Evolutionary conservation across 2,888 invertebrate species (phyloP), one percentile per base, ranked within the genome.

Genomic region (Meloe dianella): DNA sequence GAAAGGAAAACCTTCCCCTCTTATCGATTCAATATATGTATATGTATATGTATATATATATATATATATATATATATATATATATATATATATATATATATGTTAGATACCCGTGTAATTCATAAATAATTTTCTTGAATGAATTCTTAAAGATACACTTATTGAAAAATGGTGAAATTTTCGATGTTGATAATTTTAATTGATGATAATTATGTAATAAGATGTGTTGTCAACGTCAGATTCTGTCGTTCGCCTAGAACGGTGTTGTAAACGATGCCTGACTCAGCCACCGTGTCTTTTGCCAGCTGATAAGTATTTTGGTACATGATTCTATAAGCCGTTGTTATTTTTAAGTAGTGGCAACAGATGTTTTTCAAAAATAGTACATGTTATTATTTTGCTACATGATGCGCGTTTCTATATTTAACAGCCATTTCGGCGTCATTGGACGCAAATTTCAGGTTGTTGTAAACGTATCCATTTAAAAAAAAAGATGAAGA

Each of bases 301-400:
- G 77, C 79, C 79, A 80, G 80, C 79, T 80, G 79, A 79, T 76
- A 73, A 35, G 73, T 80, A 80, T 81, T 81, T 80, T 75, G 68
- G 76, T 76, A 73, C 67, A 73, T 80, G 81, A 81, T 80, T 78
- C 76, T 74, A 73, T 74, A 72, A 72, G 70, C 70, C 72, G 76
- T 72, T 75, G 76, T 75, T 80, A 80, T 79, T 80, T 80, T 80
- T 79, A 78, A 79, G 77, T 74, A 75, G 74, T 74, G 78, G 74
- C 79, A 80, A 81, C 81, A 81, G 80, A 80, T 80, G 80, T 80
- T 80, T 78, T 70, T 72, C 71, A 57, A 73, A 72, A 73, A 74
- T 74, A 74, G 71, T 69, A 66, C 65, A 70, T 75, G 73, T 74
- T 75, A 66, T 66, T 66, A 67, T 73, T 71, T 71, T 70, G 71